Conservation (phyloP, 2,888 invertebrate genomes). For the Linnaemya vulpina region DNA sequence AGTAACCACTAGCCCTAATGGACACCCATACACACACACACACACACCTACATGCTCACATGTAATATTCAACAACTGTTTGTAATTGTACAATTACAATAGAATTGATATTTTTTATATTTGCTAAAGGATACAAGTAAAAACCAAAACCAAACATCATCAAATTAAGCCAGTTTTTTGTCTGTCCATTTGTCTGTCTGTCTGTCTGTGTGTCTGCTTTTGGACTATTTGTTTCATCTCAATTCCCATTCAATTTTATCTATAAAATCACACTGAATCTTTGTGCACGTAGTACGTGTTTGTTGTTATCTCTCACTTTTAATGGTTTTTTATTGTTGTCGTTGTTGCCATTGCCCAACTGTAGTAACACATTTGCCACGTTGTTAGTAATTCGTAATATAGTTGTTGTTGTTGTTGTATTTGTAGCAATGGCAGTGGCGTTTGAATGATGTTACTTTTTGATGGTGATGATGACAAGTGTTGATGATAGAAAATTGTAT, state of each 20-base stretch:
- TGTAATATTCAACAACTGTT: constrained; percentile 11
- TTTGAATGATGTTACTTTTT: constrained; percentile 70
- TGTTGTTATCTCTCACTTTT: constrained; percentile 49
- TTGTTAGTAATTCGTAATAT: constrained; percentile 44
- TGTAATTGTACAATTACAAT: constrained; percentile 56
- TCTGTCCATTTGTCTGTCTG: constrained; percentile 8
- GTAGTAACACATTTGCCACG: constrained; percentile 52
- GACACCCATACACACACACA: neutral
- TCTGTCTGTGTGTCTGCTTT: constrained; percentile 6
- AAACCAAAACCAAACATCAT: constrained; percentile 57
- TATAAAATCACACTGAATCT: constrained; percentile 59
- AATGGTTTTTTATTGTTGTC: constrained; percentile 54
- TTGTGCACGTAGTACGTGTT: constrained; percentile 49
- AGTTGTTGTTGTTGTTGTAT: constrained; percentile 37
- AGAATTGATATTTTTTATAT: constrained; percentile 13
- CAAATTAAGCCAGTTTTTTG: constrained; percentile 53
- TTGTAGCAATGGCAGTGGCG: constrained; percentile 55
- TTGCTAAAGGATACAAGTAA: constrained; percentile 43
- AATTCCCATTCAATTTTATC: constrained; percentile 62
- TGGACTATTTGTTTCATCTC: neutral
- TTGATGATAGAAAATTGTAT: constrained; percentile 71
- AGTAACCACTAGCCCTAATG: neutral
- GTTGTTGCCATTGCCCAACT: constrained; percentile 38
- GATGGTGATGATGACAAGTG: constrained; percentile 71
- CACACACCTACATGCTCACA: neutral